Percentiles rank a stretch among this genome's conserved stretches.
phyloP scores from a whole-genome alignment of 1,140 invertebrate species.

The Panagrolaimus sp. region DNA sequence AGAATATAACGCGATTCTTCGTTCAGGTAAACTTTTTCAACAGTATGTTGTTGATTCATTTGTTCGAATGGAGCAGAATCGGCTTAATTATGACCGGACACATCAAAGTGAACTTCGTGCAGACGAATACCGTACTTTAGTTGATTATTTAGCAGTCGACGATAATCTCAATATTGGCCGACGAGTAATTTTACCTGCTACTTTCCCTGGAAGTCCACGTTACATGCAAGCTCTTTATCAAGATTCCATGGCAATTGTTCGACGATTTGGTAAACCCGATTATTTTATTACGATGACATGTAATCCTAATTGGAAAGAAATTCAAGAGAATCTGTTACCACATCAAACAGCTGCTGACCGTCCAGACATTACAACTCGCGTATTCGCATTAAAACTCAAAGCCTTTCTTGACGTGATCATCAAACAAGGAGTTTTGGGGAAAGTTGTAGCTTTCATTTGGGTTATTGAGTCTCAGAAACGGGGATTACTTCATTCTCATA shows the following conservation, averaged over 20 bases:
- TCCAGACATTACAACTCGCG: constrained; percentile 62
- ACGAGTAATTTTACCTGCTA: constrained; percentile 60
- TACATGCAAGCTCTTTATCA: constrained; percentile 51
- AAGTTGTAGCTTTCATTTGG: constrained; percentile 37
- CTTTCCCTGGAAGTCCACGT: constrained; percentile 46
- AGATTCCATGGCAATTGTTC: constrained; percentile 59
- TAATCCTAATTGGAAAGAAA: constrained; percentile 64
- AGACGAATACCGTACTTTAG: constrained; percentile 62
- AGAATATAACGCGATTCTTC: not conserved
- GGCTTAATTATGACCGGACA: constrained; percentile 59
- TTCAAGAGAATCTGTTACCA: constrained; percentile 51
- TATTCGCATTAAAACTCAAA: constrained; percentile 63
- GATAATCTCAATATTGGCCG: constrained; percentile 41
- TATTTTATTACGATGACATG: constrained; percentile 64
- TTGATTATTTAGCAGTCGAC: constrained; percentile 43
- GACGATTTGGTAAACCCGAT: constrained; percentile 60
- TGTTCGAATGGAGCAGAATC: constrained; percentile 63
- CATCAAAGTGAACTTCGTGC: constrained; percentile 63
- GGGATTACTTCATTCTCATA: constrained; percentile 64
- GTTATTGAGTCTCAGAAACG: constrained; percentile 65
- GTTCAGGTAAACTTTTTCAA: constrained; percentile 48
- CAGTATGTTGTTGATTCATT: constrained; percentile 63
- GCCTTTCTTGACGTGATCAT: constrained; percentile 60
- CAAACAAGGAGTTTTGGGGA: constrained; percentile 48
- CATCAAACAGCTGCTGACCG: constrained; percentile 55